These are phyloP conservation scores for Peromyscus aztecus DNA, from an alignment of 2,797 vertebrate genomes.

Conservation along the genomic window DNA sequence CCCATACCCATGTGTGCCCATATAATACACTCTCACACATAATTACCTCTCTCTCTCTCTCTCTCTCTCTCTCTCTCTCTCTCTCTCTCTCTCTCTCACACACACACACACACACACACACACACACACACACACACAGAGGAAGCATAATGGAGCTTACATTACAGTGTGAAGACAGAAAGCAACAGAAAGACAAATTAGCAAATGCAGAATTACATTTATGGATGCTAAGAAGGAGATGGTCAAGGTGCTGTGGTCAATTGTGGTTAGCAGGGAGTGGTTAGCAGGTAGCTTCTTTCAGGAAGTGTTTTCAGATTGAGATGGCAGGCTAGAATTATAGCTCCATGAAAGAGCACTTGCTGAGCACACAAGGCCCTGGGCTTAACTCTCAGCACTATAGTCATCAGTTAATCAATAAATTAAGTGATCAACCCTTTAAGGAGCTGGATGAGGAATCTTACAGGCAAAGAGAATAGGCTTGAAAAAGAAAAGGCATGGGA, in stretches of 20 bases:
- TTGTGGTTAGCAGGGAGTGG: not conserved
- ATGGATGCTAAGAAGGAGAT: not conserved
- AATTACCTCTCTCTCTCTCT: too few relatives aligned
- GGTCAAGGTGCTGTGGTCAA: not conserved
- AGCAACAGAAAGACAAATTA: not conserved
- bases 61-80: too few relatives aligned
- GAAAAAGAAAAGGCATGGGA: not conserved
- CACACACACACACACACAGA: not conserved
- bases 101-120: not conserved
- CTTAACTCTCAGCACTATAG: not conserved
- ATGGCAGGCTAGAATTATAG: not conserved
- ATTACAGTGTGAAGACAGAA: not conserved
- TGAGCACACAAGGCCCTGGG: not conserved
- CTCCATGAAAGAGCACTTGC: not conserved
- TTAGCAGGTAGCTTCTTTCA: not conserved
- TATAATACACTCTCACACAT: not conserved
- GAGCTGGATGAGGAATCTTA: not conserved
- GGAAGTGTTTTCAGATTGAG: conserved; percentile 38
- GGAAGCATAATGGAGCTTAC: not conserved
- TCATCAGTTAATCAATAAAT: not conserved
- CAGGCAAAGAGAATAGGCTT: not conserved
- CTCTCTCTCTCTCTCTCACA: too few relatives aligned
- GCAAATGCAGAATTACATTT: not conserved
- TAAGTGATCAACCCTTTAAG: not conserved
- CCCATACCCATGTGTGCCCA: not conserved